A percentile compares a stretch with the other conserved stretches of the same genome.
Conservation (phyloP, 2,888 invertebrate genomes). For the Bombylius major region DNA sequence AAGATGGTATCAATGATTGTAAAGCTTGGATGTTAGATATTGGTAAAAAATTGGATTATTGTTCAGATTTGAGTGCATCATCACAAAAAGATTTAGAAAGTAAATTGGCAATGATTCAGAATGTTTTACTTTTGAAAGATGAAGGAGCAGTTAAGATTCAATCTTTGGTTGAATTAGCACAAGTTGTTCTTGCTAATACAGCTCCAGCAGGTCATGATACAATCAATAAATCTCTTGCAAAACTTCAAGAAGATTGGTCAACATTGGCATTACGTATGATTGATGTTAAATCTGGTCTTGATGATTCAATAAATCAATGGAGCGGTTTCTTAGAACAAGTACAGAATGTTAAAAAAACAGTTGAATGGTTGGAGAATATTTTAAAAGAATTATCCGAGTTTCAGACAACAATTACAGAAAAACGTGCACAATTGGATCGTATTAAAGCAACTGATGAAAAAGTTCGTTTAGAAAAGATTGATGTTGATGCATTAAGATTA, state of each 20-base stretch:
- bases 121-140: slow-evolving; percentile 79
- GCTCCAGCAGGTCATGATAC: slow-evolving; percentile 76
- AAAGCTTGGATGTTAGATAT: slow-evolving; percentile 74
- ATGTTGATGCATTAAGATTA: slow-evolving; percentile 72
- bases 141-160: slow-evolving; percentile 85
- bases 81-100: slow-evolving; percentile 77
- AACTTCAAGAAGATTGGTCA: slow-evolving; percentile 85
- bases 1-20: slow-evolving; percentile 65
- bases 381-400: slow-evolving; percentile 59
- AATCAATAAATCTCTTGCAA: slow-evolving; percentile 70
- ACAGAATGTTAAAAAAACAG: slow-evolving; percentile 69
- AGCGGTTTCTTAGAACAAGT: slow-evolving; percentile 81
- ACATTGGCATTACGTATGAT: slow-evolving; percentile 74
- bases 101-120: slow-evolving; percentile 73
- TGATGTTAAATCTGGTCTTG: slow-evolving; percentile 75
- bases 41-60: slow-evolving; percentile 72
- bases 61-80: slow-evolving; percentile 67
- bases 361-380: slow-evolving; percentile 62
- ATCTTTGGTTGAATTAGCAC: slow-evolving; percentile 78
- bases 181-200: slow-evolving; percentile 81
- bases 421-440: slow-evolving; percentile 71
- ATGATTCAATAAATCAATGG: slow-evolving; percentile 85
- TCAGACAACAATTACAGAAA: slow-evolving; percentile 74
- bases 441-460: slow-evolving; percentile 79
- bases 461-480: slow-evolving; percentile 77